These are phyloP conservation scores for Acropora yongei DNA, from an alignment of 64 coral and sea anemone genomes.

Conservation along the genomic window DNA sequence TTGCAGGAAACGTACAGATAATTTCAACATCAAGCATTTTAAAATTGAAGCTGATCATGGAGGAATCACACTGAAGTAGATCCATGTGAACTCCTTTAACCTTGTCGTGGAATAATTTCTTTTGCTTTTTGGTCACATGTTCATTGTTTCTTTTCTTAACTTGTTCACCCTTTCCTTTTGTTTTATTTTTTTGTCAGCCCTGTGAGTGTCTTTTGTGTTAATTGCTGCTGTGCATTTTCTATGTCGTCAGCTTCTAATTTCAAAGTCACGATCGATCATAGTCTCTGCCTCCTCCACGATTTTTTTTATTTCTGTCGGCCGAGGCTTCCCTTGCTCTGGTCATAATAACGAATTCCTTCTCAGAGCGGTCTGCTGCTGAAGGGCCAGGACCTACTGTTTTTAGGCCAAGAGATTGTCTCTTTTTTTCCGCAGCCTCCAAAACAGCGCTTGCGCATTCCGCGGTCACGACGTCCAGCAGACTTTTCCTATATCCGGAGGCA, in stretches of 20 bases:
- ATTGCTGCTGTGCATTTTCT: slow-evolving; percentile 30
- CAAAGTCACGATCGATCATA: background rate
- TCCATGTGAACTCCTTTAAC: slow-evolving; percentile 23
- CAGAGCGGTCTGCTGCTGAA: slow-evolving; percentile 11
- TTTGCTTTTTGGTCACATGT: slow-evolving; percentile 2
- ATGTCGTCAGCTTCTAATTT: background rate
- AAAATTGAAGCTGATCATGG: slow-evolving; percentile 18
- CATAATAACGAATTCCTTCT: background rate
- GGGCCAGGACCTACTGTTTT: slow-evolving; percentile 19
- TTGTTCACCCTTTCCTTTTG: slow-evolving; percentile 8
- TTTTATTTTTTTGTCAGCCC: slow-evolving; percentile 22
- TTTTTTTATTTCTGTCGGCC: background rate
- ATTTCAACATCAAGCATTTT: slow-evolving; percentile 10
- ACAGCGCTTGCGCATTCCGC: slow-evolving; percentile 25
- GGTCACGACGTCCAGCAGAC: slow-evolving; percentile 39
- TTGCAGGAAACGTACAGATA: too few species aligned
- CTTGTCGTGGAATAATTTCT: slow-evolving; percentile 22
- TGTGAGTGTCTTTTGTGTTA: slow-evolving; percentile 42
- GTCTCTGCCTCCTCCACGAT: slow-evolving; percentile 3
- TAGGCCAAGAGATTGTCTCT: slow-evolving; percentile 6
- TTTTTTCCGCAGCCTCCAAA: slow-evolving; percentile 25
- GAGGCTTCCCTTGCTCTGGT: background rate
- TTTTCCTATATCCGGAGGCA: slow-evolving; percentile 23
- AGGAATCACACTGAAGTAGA: slow-evolving; percentile 14
- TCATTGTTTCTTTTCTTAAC: background rate